Conservation (phyloP, 37 sponge, comb jelly and placozoan species). For the Tethya wilhelma region DNA sequence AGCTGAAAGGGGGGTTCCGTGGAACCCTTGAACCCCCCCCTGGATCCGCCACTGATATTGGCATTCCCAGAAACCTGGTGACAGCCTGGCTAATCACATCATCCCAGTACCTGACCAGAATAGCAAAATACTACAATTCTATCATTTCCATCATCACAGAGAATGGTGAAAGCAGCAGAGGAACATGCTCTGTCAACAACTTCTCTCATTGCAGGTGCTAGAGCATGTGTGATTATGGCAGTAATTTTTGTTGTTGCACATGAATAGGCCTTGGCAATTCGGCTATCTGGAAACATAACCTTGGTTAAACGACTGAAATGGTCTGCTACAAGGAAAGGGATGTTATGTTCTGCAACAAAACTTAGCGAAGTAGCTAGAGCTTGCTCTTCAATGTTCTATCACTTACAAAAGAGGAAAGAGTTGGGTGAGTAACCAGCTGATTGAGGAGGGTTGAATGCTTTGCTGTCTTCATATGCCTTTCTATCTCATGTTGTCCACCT, state of each 20-base stretch:
- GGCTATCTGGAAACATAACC: constrained; percentile 13
- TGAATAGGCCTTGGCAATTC: neutral
- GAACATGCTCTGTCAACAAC: neutral
- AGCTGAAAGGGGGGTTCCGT: too few species aligned
- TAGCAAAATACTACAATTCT: constrained; percentile 29
- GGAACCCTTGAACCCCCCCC: too few species aligned
- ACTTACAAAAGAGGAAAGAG: too few species aligned
- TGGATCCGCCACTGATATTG: too few species aligned
- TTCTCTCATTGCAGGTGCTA: neutral
- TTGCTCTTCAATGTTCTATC: too few species aligned
- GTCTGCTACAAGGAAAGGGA: neutral
- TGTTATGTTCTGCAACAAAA: constrained; percentile 14
- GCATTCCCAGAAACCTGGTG: constrained; percentile 46
- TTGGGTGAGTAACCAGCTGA: too few species aligned
- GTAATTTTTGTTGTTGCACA: constrained; percentile 8
- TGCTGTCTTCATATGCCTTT: too few species aligned
- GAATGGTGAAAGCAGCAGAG: neutral
- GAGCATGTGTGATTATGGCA: neutral
- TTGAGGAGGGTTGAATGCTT: too few species aligned
- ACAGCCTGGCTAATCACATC: constrained; percentile 3
- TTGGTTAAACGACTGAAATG: neutral
- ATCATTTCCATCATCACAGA: constrained; percentile 14
- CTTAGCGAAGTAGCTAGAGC: too few species aligned
- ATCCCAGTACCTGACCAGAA: constrained; percentile 56
- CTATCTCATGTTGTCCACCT: too few species aligned